phyloP scores from a whole-genome alignment of 2,797 vertebrate genomes.

The Spinibarbus caldwelli region DNA sequence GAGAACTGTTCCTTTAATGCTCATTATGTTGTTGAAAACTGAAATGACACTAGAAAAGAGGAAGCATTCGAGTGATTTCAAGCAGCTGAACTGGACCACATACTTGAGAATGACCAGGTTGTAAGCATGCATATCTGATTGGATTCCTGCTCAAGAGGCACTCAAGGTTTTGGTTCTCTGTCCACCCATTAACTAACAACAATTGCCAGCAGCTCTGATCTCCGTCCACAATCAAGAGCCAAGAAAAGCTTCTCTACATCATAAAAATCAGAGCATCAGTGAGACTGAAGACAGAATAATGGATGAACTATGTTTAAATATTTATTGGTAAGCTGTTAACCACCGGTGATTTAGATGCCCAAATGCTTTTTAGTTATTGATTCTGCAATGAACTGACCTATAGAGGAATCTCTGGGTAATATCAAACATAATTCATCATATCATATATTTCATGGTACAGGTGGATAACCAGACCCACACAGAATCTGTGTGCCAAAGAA shows the following conservation, averaged over 20 bases:
- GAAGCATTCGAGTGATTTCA: constrained; percentile 14
- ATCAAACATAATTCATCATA: constrained; percentile 1
- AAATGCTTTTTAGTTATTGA: constrained; percentile 12
- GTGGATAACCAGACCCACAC: background rate
- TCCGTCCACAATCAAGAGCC: constrained; percentile 36
- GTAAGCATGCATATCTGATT: constrained; percentile 36
- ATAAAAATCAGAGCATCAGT: constrained; percentile 12
- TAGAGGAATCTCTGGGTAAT: background rate
- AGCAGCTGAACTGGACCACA: constrained; percentile 4
- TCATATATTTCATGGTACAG: background rate
- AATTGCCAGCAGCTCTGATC: constrained; percentile 11
- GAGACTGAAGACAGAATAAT: constrained; percentile 16
- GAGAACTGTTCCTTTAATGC: background rate
- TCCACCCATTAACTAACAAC: constrained; percentile 14
- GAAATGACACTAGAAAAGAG: constrained; percentile 17
- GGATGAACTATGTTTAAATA: constrained; percentile 29
- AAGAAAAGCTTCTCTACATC: background rate
- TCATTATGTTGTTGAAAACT: constrained; percentile 15
- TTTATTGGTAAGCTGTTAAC: background rate
- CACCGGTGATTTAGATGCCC: background rate
- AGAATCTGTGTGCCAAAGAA: background rate
- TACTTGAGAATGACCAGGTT: constrained; percentile 42
- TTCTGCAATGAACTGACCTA: constrained; percentile 1
- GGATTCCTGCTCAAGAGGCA: constrained; percentile 38
- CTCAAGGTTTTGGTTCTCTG: constrained; percentile 5